Percentiles rank a stretch among this genome's conserved stretches.
phyloP scores from a whole-genome alignment of 2,888 invertebrate species.

The Oscheius myriophilus region DNA sequence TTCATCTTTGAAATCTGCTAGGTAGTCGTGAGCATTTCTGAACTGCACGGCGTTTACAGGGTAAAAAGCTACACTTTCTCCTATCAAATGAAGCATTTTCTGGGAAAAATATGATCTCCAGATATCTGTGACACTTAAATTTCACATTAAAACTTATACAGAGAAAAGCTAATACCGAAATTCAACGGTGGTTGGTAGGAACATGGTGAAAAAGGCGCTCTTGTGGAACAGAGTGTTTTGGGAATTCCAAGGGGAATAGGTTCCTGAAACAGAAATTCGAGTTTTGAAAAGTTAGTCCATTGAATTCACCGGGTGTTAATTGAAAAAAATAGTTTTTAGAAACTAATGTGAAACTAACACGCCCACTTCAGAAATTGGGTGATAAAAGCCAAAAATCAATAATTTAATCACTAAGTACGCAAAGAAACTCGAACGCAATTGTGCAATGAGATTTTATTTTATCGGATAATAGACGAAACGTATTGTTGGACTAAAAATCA shows the following conservation, averaged over 20 bases:
- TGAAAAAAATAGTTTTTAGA: too few species aligned
- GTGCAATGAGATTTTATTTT: too few species aligned
- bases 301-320: too few species aligned
- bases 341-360: too few species aligned
- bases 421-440: too few species aligned
- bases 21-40: conserved; percentile 47
- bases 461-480: too few species aligned
- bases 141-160: background rate
- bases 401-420: too few species aligned
- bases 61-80: conserved; percentile 43
- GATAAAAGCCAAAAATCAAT: too few species aligned
- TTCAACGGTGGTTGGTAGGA: conserved; percentile 50
- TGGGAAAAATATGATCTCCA: conserved; percentile 52
- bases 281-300: too few species aligned
- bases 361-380: too few species aligned
- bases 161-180: conserved; percentile 25
- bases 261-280: too few species aligned
- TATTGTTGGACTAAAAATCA: too few species aligned
- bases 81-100: conserved; percentile 45
- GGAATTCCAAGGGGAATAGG: conserved; percentile 54
- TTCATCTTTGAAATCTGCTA: conserved; percentile 50
- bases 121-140: conserved; percentile 45
- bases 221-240: conserved; percentile 55
- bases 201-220: conserved; percentile 48
- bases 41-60: conserved; percentile 49